Evolutionary conservation across 2,888 invertebrate species (phyloP), one percentile per base, ranked within the genome.

Genomic region (Chouioia cunea): DNA sequence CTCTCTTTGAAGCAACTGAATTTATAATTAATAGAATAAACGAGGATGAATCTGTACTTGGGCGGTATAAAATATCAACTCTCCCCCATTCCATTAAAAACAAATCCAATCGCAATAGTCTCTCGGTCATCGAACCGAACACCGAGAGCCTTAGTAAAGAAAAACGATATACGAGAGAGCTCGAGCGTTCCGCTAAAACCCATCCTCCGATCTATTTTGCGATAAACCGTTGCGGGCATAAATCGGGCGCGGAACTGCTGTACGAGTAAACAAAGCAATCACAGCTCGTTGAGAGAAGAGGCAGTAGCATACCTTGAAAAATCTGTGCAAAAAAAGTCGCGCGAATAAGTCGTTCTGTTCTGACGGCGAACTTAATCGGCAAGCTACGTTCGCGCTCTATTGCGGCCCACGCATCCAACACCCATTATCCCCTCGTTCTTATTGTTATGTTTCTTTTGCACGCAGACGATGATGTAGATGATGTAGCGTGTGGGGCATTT

Each of bases 211-310:
- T 36, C 36, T 36, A 36, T 36, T 36, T 36, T 6, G 36, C 36
- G 36, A 36, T 36, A 36, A 36, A 36, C 36, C 36, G 36, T 36
- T 36, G 36, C 4, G 12, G 14, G 59, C 46, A 54, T 43, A 52
- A 66, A 58, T 66, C 46, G 23, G n/a, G 1, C 27, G 15, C 22
- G 44, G 12, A 15, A 47, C 14, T 8, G 23, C 15, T n/a, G 15
- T 54, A 23, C 22, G 22, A 44, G 53, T 53, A 69, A 69, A 69
- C 57, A 69, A 52, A 64, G 58, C 16, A 58, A 69, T 69, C 63
- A 53, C 22, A 64, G 60, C 14, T 36, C 52, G 54, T 18, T 43
- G 36, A 64, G 64, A 52, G 15, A 14, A 12, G 6, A 14, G 14
- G 22, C 15, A 57, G 15, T 4, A 46, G 50, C 57, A 27, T 23